Percentiles rank a stretch among this genome's conserved stretches.
phyloP scores from a whole-genome alignment of 2,113 vertebrate genomes.

The Percina caprodes region DNA sequence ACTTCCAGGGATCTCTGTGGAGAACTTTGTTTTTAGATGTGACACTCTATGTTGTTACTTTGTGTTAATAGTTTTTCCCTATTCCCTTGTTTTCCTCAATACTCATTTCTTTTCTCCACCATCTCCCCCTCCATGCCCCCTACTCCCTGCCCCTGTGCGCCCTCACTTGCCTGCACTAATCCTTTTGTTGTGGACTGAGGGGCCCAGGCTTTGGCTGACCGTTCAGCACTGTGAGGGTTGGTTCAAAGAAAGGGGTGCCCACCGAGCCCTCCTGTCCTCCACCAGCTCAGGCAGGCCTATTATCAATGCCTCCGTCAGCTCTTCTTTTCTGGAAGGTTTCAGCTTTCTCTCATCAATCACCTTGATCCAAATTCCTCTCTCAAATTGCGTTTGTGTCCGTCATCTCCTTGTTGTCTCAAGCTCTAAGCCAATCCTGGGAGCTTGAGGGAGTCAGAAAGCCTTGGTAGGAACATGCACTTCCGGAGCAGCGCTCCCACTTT shows the following conservation, averaged over 20 bases:
- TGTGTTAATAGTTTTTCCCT: constrained; percentile 11
- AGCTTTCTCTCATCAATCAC: constrained; percentile 32
- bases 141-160: constrained; percentile 61
- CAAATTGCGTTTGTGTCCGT: constrained; percentile 17
- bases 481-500: constrained; percentile 54
- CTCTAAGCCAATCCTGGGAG: constrained; percentile 31
- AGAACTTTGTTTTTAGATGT: constrained; percentile 6
- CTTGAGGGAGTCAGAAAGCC: constrained; percentile 32
- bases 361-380: constrained; percentile 25
- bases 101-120: constrained; percentile 62
- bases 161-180: constrained; percentile 79
- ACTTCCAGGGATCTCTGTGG: not conserved
- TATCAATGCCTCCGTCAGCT: constrained; percentile 83
- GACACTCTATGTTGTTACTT: not conserved
- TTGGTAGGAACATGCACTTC: constrained; percentile 81
- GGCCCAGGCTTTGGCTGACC: constrained; percentile 76
- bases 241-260: constrained; percentile 77
- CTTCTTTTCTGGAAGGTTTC: constrained; percentile 40
- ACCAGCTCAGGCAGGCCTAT: constrained; percentile 83
- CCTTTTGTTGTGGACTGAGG: constrained; percentile 80
- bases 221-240: constrained; percentile 74
- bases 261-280: constrained; percentile 77
- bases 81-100: constrained; percentile 20
- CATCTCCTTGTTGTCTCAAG: constrained; percentile 23
- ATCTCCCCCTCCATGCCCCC: constrained; percentile 40